These are phyloP conservation scores for Muscicapa striata DNA, from an alignment of 2,797 vertebrate species.

Conservation along the genomic window DNA sequence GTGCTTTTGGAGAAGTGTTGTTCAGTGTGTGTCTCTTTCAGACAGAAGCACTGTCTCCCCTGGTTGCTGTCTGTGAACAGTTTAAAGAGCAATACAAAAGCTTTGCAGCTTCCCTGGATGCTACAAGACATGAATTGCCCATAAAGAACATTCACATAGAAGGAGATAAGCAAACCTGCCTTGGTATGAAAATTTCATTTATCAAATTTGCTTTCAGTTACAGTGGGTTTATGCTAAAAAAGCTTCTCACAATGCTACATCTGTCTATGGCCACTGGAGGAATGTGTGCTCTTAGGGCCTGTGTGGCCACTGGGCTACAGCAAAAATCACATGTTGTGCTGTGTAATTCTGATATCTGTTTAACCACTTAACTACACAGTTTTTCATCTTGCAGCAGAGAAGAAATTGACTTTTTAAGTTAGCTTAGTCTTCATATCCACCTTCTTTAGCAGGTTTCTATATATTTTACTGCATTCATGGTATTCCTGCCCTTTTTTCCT, in stretches of 20 bases:
- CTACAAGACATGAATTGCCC: conserved; percentile 84
- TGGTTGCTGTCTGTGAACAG: conserved; percentile 58
- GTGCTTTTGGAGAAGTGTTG: background rate
- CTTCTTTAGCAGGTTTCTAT: background rate
- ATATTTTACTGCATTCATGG: background rate
- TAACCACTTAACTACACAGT: background rate
- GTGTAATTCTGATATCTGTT: background rate
- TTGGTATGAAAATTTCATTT: conserved; percentile 77
- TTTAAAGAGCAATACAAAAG: conserved; percentile 83
- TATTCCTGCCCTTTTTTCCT: background rate
- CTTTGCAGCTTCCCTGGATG: conserved; percentile 85
- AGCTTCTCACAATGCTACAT: rapidly evolving
- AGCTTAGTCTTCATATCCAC: background rate
- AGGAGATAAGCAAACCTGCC: conserved; percentile 74
- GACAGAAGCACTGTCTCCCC: conserved; percentile 79
- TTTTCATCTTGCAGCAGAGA: background rate
- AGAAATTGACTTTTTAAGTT: background rate
- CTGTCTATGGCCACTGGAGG: background rate
- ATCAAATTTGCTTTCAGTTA: background rate
- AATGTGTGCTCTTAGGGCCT: background rate
- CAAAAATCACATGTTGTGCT: background rate
- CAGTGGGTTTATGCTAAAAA: background rate
- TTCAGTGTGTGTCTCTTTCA: conserved; percentile 46
- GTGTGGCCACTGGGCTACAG: background rate
- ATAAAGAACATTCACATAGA: conserved; percentile 82